These are phyloP conservation scores for Chorisops tibialis DNA, from an alignment of 2,888 invertebrate genomes.

Conservation along the genomic window DNA sequence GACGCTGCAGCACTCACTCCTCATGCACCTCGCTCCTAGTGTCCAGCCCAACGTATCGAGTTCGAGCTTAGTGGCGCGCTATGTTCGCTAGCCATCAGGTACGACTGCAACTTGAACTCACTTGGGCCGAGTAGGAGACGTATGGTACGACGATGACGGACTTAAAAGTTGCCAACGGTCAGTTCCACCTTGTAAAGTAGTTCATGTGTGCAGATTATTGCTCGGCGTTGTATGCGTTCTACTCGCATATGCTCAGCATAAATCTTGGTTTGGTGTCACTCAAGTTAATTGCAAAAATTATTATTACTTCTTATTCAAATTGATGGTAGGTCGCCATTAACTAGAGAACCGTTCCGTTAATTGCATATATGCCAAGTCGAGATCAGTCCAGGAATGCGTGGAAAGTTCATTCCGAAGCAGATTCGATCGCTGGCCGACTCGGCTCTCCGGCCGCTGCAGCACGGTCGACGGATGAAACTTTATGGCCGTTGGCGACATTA, in stretches of 20 bases:
- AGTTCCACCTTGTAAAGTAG: slow-evolving; percentile 22
- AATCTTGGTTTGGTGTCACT: slow-evolving; percentile 34
- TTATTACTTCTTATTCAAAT: slow-evolving; percentile 34
- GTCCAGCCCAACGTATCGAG: background rate
- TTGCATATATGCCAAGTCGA: slow-evolving; percentile 23
- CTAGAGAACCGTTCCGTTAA: slow-evolving; percentile 25
- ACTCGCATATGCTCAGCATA: slow-evolving; percentile 27
- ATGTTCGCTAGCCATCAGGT: too few relatives aligned
- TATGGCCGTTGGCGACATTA: slow-evolving; percentile 25
- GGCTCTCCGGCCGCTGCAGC: background rate
- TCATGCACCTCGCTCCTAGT: slow-evolving; percentile 33
- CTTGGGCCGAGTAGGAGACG: slow-evolving; percentile 5
- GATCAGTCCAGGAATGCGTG: slow-evolving; percentile 21
- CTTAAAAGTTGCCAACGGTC: slow-evolving; percentile 2
- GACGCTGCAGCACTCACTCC: slow-evolving; percentile 31
- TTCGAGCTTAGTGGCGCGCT: background rate
- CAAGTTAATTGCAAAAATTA: slow-evolving; percentile 35
- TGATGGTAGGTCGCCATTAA: slow-evolving; percentile 30
- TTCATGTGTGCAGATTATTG: slow-evolving; percentile 11
- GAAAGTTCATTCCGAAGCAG: slow-evolving; percentile 8
- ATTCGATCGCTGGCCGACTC: background rate
- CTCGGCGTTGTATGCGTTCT: background rate
- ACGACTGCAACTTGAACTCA: too few relatives aligned
- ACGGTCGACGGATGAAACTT: slow-evolving; percentile 12
- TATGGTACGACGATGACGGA: slow-evolving; percentile 22